Evolutionary conservation across 92 coral and sea anemone species (phyloP), one percentile per base, ranked within the genome.

Genomic region (Meandrina meandrites): DNA sequence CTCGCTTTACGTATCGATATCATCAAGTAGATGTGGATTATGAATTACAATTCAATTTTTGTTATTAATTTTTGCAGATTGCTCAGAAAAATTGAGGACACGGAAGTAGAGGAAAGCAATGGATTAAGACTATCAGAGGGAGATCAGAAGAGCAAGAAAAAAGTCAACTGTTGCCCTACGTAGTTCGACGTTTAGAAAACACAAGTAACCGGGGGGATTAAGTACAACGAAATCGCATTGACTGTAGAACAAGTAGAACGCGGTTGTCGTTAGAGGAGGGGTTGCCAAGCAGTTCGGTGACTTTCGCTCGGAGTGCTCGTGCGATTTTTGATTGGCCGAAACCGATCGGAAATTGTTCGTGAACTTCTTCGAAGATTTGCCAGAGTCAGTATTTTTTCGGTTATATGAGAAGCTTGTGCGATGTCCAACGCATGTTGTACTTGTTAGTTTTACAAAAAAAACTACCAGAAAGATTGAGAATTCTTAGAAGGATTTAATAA

Each of bases 41-140:
- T n/a, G n/a, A n/a, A 66, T 66, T 66, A 13, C 71, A 27, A 66
- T 66, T 66, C 71, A 27, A 2, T 27, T 62, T 66, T 66, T 66
- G 18, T 27, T 76, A 9, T 4, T 30, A 27, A 27, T 30, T 66
- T 22, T 21, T 57, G 10, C 71, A 92, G 95, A 73, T 83, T 92
- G 95, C 90, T 92, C 51, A 87, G 90, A 79, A 79, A 74, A 35
- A 67, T 92, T 14, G 91, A 92, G 85, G 95, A 92, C 47, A 62
- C 68, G 32, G 95, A 90, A 53, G 86, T 90, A 2, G 83, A 88
- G 21, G 83, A 84, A 22, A 87, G 84, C 82, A 67, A 56, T 75
- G 93, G 93, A 56, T 48, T 92, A 72, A 91, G 53, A 50, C 37
- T 92, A 47, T 36, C 91, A 56, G 95, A 87, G 45, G 87, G 84